Evolutionary conservation across 2,113 vertebrate species (phyloP).

Genomic region (Phyllostomus discolor): DNA sequence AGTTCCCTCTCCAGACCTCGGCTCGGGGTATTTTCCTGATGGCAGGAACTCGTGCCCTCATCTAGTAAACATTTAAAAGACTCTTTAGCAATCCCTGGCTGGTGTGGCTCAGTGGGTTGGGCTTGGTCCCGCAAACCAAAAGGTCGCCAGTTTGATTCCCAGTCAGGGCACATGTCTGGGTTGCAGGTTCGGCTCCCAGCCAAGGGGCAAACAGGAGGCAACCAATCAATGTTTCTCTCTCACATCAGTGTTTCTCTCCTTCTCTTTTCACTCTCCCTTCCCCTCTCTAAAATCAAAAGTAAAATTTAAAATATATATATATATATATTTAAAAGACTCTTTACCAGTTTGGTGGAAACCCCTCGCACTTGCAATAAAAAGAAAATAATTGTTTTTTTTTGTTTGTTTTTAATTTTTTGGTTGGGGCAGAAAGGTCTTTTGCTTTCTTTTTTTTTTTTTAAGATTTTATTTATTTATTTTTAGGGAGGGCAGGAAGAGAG

Average conservation of each 20-base stretch:
- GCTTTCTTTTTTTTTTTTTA: too few species aligned
- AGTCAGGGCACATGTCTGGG: neutral
- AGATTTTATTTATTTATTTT: too few species aligned
- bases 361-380: neutral
- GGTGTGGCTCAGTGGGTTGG: neutral
- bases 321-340: neutral
- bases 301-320: neutral
- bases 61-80: too few species aligned
- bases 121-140: too few species aligned
- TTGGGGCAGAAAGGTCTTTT: too few species aligned
- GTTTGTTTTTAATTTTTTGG: too few species aligned
- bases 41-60: too few species aligned
- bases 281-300: neutral
- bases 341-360: neutral
- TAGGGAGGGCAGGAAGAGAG: too few species aligned
- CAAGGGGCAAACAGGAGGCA: neutral
- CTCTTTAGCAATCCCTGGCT: neutral
- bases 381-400: neutral
- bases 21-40: too few species aligned
- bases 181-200: neutral
- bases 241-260: neutral
- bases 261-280: neutral
- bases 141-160: neutral
- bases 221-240: neutral
- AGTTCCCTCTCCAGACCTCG: too few species aligned